A percentile compares a stretch with the other conserved stretches of the same genome.
These are phyloP conservation scores for Altica lythri DNA, from an alignment of 2,888 invertebrate species.

Conservation along the genomic window DNA sequence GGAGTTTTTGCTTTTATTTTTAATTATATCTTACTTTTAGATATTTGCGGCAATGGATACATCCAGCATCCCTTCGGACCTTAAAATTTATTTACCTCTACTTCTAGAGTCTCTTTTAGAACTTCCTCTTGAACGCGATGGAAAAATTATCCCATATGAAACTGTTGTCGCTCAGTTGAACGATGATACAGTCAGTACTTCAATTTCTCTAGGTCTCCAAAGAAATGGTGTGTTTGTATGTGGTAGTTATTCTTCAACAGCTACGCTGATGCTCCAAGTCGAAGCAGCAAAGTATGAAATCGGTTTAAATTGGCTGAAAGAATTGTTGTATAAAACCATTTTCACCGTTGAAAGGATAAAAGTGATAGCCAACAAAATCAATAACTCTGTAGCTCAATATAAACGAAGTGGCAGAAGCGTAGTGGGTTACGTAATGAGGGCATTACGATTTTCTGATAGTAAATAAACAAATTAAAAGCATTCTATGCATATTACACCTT, in stretches of 20 bases:
- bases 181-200: slow-evolving; percentile 70
- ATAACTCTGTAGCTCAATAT: slow-evolving; percentile 78
- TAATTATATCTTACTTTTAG: slow-evolving; percentile 58
- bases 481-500: no score
- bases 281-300: slow-evolving; percentile 73
- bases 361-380: slow-evolving; percentile 79
- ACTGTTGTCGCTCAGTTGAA: slow-evolving; percentile 80
- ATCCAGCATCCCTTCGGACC: slow-evolving; percentile 61
- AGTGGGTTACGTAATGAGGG: slow-evolving; percentile 64
- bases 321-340: slow-evolving; percentile 73
- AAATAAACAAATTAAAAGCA: no score
- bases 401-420: slow-evolving; percentile 76
- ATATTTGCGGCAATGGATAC: slow-evolving; percentile 76
- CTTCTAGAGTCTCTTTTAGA: slow-evolving; percentile 77
- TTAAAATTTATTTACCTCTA: slow-evolving; percentile 75
- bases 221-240: slow-evolving; percentile 66
- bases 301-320: slow-evolving; percentile 77
- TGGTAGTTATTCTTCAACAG: slow-evolving; percentile 73
- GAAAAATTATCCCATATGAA: slow-evolving; percentile 64
- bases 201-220: slow-evolving; percentile 69
- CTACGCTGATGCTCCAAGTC: slow-evolving; percentile 71
- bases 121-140: slow-evolving; percentile 69
- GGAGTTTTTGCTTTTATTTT: no score
- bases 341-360: slow-evolving; percentile 75
- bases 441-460: slow-evolving; percentile 60